Conservation (phyloP, 2,888 invertebrate species). For the Aromia moschata region DNA sequence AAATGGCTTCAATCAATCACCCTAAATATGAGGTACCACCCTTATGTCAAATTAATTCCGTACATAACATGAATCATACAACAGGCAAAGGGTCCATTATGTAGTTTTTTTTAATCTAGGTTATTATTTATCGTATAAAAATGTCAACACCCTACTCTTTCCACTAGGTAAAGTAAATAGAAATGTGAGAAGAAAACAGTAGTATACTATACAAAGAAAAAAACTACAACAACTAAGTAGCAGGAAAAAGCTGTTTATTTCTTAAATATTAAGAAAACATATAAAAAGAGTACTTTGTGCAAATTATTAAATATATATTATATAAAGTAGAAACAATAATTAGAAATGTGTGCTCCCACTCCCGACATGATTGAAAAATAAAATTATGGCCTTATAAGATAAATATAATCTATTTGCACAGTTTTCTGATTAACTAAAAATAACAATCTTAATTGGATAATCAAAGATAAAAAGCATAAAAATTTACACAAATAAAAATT, state of each 20-base stretch:
- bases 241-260: slow-evolving; percentile 58
- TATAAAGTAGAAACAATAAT: slow-evolving; percentile 40
- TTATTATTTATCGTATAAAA: slow-evolving; percentile 15
- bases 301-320: slow-evolving; percentile 47
- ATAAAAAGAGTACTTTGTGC: slow-evolving; percentile 55
- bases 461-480: slow-evolving; percentile 42
- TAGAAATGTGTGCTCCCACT: slow-evolving; percentile 49
- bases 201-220: slow-evolving; percentile 9
- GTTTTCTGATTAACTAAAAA: slow-evolving; percentile 37
- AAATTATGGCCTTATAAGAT: slow-evolving; percentile 41
- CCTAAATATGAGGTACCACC: no score
- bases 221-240: slow-evolving; percentile 41
- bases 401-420: slow-evolving; percentile 40
- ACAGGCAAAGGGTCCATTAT: no score
- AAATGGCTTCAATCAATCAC: no score
- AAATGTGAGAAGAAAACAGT: slow-evolving; percentile 8
- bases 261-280: slow-evolving; percentile 56
- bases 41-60: no score
- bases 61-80: no score
- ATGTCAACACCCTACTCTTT: background rate
- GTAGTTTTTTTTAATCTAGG: no score
- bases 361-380: slow-evolving; percentile 37
- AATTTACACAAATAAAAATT: slow-evolving; percentile 52
- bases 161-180: slow-evolving; percentile 5
- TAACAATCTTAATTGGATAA: slow-evolving; percentile 42